Base-by-base conservation (phyloP, 2,888 invertebrate genomes). In the Ormyrus labotus region DNA sequence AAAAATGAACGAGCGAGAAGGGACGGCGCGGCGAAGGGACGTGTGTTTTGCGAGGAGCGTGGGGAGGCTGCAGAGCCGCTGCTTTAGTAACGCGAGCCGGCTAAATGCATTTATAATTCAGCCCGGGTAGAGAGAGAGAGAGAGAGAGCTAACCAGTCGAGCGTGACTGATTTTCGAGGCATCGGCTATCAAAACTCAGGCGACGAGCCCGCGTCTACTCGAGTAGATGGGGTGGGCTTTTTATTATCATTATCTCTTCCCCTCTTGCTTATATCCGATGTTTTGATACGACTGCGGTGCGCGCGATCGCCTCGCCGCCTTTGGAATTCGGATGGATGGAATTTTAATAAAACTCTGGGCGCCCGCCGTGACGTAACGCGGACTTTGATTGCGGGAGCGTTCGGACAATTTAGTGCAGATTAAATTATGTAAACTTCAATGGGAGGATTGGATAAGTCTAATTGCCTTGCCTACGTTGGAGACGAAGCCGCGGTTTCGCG, bases 31-130 rank as follows among this genome's bases (percentile, higher is more conserved):
- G 19, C 19, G 53, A 34, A 34, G 34, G 34, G 34, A 34, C 34
- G 34, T 4, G 34, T 34, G 34, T 34, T 34, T 34, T 34, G 34
- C 34, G 34, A 34, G 34, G 34, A 34, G 34, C 34, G 34, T 4
- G 34, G 34, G 34, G 34, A 34, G 34, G 34, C 34, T 34, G 34
- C 34, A 3, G 3, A 34, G 34, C 4, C 34, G 34, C 34, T 34
- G 34, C 34, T 10, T 2, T 8, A 11, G 63, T 77, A 69, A 69
- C 8, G 70, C 70, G 72, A 67, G 65, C 45, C 55, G 65, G 47
- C 71, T 67, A 78, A 67, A 72, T 78, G 55, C 72, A 72, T 78
- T 72, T 78, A 61, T 61, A 72, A 72, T 78, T 65, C 60, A 72
- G 53, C 19, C 55, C 34, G 34, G 3, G 34, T 34, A 4, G 34